A percentile compares a stretch with the other conserved stretches of the same genome.
Conservation (phyloP, 2,113 vertebrate species). For the Onychostruthus taczanowskii region DNA sequence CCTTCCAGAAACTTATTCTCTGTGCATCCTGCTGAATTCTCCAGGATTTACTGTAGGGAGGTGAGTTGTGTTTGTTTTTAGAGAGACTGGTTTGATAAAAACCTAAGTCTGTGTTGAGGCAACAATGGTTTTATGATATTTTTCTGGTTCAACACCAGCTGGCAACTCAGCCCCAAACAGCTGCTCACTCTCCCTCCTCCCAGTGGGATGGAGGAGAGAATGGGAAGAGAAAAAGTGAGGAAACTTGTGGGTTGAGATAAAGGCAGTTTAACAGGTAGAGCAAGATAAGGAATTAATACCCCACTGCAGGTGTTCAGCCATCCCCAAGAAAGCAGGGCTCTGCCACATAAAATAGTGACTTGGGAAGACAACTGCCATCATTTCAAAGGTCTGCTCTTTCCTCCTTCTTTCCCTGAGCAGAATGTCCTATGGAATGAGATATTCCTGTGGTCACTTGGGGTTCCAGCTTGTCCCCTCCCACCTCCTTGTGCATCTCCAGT, state of each 20-base stretch:
- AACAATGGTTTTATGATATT: background rate
- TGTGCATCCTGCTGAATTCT: background rate
- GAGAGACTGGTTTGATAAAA: background rate
- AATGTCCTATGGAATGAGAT: background rate
- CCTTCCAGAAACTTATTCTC: background rate
- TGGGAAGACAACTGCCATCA: background rate
- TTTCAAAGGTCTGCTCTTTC: background rate
- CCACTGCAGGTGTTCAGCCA: background rate
- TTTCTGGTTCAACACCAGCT: background rate
- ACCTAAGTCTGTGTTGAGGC: background rate
- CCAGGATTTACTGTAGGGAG: background rate
- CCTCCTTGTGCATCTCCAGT: background rate
- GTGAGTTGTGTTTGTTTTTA: background rate
- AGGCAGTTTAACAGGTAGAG: background rate
- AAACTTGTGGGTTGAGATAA: background rate
- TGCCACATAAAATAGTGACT: background rate
- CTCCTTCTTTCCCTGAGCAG: rapidly evolving
- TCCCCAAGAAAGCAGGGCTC: background rate
- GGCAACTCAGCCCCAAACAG: background rate
- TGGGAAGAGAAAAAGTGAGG: background rate
- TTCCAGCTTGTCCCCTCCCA: background rate
- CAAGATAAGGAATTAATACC: background rate
- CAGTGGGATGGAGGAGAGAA: background rate
- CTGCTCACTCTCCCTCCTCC: background rate
- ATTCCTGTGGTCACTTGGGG: background rate